Percentiles rank a stretch among this genome's conserved stretches.
Conservation (phyloP, 1,140 invertebrate species). For the Atta colombica region DNA sequence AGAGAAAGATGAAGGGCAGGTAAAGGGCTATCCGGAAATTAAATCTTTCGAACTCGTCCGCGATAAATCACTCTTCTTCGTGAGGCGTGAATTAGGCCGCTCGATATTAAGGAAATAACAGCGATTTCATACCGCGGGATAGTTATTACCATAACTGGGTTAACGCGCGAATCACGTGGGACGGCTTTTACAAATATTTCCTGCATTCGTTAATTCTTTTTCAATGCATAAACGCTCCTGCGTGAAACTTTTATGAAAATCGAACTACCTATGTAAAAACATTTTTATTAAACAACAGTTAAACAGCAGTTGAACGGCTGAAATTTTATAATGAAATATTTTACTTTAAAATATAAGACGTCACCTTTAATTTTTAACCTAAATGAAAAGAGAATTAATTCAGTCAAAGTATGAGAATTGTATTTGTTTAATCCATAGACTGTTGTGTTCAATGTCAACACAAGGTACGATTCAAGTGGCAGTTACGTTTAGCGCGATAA, state of each 20-base stretch:
- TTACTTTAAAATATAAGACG: background rate
- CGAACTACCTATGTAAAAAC: background rate
- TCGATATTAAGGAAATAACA: slow-evolving; percentile 62
- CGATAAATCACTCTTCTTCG: slow-evolving; percentile 54
- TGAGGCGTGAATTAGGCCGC: slow-evolving; percentile 57
- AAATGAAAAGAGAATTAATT: background rate
- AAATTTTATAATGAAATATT: slow-evolving; percentile 1
- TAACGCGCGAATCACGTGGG: slow-evolving; percentile 53
- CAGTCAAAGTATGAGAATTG: background rate
- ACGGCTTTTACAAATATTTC: slow-evolving; percentile 55
- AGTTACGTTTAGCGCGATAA: background rate
- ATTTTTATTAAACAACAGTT: background rate
- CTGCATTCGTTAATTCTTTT: slow-evolving; percentile 34
- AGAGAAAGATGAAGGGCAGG: slow-evolving; percentile 6
- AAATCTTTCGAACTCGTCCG: slow-evolving; percentile 63
- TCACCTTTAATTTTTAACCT: background rate
- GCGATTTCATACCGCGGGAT: slow-evolving; percentile 18
- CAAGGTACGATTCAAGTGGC: background rate
- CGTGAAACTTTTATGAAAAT: slow-evolving; percentile 26
- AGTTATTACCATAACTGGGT: slow-evolving; percentile 53
- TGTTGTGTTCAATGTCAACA: slow-evolving; percentile 16
- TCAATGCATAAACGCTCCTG: background rate
- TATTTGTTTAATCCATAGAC: slow-evolving; percentile 20
- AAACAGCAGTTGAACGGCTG: background rate
- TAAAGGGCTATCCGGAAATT: slow-evolving; percentile 71